Percentiles rank a stretch among this genome's conserved stretches.
Conservation (phyloP, 1,140 invertebrate species). For the Diabrotica undecimpunctata region DNA sequence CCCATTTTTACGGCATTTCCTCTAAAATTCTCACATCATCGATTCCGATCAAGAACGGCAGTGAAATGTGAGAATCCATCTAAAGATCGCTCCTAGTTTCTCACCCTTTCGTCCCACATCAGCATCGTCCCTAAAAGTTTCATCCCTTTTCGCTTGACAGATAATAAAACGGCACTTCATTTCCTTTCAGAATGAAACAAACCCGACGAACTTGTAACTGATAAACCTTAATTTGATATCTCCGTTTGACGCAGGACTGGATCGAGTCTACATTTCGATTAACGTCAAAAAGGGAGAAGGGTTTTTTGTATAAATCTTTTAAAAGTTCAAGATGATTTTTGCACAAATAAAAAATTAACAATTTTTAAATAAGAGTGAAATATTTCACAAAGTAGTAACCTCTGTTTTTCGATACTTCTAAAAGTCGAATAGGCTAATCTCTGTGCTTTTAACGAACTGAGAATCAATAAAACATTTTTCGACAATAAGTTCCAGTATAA, state of each 20-base stretch:
- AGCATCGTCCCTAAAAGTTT: not conserved
- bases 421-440: too few species aligned
- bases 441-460: too few species aligned
- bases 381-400: too few species aligned
- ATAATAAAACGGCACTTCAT: conserved; percentile 2
- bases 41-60: not conserved
- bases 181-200: conserved; percentile 2
- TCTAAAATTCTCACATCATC: conserved; percentile 2
- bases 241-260: not conserved
- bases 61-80: not conserved
- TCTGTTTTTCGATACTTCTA: too few species aligned
- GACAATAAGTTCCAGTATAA: too few species aligned
- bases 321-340: too few species aligned
- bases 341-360: too few species aligned
- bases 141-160: conserved; percentile 1
- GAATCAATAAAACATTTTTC: too few species aligned
- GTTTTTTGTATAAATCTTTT: too few species aligned
- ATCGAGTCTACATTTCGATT: too few species aligned
- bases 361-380: too few species aligned
- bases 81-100: not conserved
- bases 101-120: not conserved
- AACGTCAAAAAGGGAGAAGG: too few species aligned
- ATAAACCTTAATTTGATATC: conserved; percentile 3
- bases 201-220: not conserved
- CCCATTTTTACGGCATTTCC: not conserved